Conservation (phyloP, 2,113 vertebrate species). For the Micronycteris hirsuta region DNA sequence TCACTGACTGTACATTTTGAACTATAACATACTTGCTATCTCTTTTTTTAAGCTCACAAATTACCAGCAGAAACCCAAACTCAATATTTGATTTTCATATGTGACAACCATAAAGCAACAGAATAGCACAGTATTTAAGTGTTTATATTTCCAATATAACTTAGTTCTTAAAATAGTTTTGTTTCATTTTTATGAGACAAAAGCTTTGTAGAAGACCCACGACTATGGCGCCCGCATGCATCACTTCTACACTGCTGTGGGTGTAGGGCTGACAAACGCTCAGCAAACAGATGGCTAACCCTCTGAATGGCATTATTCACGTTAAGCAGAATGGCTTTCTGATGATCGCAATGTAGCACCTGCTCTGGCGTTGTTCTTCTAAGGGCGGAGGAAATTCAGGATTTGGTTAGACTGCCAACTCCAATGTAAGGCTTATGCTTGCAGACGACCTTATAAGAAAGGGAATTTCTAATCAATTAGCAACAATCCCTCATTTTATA, state of each 20-base stretch:
- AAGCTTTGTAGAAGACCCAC: not conserved
- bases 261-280: slow-evolving; percentile 49
- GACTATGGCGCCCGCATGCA: not conserved
- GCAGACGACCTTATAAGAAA: not conserved
- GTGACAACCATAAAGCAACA: not conserved
- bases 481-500: not conserved
- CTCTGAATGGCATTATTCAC: slow-evolving; percentile 74
- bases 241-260: not conserved
- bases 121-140: not conserved
- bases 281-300: slow-evolving; percentile 76
- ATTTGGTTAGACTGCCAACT: not conserved
- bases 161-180: slow-evolving; percentile 3
- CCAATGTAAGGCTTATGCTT: not conserved
- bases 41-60: not conserved
- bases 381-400: not conserved
- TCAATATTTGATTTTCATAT: not conserved
- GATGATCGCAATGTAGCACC: slow-evolving; percentile 60
- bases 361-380: slow-evolving; percentile 55
- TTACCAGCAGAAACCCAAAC: not conserved
- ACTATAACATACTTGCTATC: not conserved
- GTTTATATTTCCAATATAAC: not conserved
- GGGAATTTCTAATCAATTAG: not conserved
- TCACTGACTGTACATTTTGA: not conserved
- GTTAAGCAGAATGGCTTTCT: slow-evolving; percentile 69
- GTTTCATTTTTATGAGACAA: not conserved